These are phyloP conservation scores for Coregonus suidteri DNA, from an alignment of 2,797 vertebrate genomes.

Conservation along the genomic window DNA sequence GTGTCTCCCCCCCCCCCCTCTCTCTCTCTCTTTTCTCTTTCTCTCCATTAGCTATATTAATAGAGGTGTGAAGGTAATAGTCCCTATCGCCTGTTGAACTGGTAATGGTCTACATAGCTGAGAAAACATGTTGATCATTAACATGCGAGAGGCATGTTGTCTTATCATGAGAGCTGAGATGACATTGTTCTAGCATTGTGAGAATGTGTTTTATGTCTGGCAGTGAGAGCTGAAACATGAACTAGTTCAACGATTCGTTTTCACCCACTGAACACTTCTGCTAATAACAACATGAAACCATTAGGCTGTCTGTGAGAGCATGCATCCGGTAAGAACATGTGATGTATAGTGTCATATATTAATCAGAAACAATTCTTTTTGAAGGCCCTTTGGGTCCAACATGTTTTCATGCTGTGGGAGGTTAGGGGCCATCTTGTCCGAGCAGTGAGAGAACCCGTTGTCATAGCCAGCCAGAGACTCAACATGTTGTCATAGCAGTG, in stretches of 20 bases:
- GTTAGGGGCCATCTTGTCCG: background rate
- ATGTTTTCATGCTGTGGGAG: background rate
- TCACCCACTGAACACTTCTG: background rate
- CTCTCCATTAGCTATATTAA: conserved; percentile 5
- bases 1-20: background rate
- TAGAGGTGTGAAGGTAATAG: conserved; percentile 34
- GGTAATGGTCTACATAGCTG: conserved; percentile 39
- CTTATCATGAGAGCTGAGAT: too few species aligned
- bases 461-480: background rate
- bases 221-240: too few species aligned
- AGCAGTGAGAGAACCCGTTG: background rate
- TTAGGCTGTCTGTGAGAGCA: background rate
- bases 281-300: background rate
- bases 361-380: background rate
- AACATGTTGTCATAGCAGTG: background rate
- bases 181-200: background rate
- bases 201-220: background rate
- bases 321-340: background rate
- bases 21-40: conserved; percentile 4
- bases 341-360: background rate
- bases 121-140: conserved; percentile 46
- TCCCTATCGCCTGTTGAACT: conserved; percentile 30
- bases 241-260: background rate
- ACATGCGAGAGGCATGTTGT: too few species aligned
- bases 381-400: background rate